A percentile compares a stretch with the other conserved stretches of the same genome.
Conservation (phyloP, 2,888 invertebrate genomes). For the Leptura quadrifasciata region DNA sequence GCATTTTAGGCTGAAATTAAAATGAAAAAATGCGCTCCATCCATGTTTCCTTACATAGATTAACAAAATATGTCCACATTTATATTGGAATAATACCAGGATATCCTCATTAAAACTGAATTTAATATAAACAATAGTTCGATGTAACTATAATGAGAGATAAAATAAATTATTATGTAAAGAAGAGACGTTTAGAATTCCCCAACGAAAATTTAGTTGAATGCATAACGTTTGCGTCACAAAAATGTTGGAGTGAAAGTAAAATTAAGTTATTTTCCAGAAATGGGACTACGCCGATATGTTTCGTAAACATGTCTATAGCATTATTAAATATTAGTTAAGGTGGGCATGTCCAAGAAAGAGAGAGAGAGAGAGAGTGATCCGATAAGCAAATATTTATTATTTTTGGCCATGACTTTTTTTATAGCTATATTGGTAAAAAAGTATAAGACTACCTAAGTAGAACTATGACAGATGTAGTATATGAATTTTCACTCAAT, state of each 20-base stretch:
- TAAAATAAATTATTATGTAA: background rate
- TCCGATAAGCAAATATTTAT: too few relatives aligned
- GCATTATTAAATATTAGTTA: too few relatives aligned
- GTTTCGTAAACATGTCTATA: too few relatives aligned
- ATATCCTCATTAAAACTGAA: conserved; percentile 2
- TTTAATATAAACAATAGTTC: background rate
- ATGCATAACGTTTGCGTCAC: background rate
- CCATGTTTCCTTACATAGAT: background rate
- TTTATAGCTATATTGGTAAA: too few relatives aligned
- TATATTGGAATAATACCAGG: conserved; percentile 21
- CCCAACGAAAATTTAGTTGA: background rate
- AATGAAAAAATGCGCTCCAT: conserved; percentile 8
- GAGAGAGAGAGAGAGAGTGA: too few relatives aligned
- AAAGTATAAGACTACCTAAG: too few relatives aligned
- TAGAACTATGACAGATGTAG: too few relatives aligned
- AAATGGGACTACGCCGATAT: too few relatives aligned
- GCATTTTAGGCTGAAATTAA: background rate
- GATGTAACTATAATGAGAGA: background rate
- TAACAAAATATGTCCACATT: background rate
- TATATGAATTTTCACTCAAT: too few relatives aligned
- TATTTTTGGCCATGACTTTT: too few relatives aligned
- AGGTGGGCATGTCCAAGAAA: too few relatives aligned
- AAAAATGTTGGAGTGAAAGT: background rate
- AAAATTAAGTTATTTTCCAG: too few relatives aligned
- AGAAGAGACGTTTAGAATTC: background rate